Conservation (phyloP, 2,113 vertebrate genomes). For the Scatophagus argus region DNA sequence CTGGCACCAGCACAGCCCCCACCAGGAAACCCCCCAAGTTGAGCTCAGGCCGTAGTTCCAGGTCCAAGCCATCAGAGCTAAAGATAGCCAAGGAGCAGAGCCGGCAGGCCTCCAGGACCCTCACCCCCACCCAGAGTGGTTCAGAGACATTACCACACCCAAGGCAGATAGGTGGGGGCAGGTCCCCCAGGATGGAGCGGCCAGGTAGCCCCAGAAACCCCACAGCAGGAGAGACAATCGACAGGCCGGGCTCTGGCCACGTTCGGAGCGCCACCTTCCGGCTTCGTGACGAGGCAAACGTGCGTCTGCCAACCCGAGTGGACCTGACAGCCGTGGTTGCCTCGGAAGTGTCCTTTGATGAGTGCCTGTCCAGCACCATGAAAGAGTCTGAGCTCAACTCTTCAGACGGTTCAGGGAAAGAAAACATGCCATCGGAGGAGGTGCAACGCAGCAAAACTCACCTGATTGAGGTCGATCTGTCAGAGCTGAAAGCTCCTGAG, state of each 20-base stretch:
- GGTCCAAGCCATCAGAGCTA: conserved; percentile 88
- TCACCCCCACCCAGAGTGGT: conserved; percentile 82
- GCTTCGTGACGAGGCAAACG: conserved; percentile 88
- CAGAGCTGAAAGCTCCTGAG: conserved; percentile 86
- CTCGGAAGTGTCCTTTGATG: conserved; percentile 82
- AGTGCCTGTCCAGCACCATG: conserved; percentile 71
- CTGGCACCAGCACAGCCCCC: conserved; percentile 42
- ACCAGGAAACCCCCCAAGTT: conserved; percentile 88
- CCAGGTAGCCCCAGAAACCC: conserved; percentile 66
- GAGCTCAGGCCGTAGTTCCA: conserved; percentile 85
- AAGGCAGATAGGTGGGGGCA: conserved; percentile 81
- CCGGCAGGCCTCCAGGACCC: conserved; percentile 82
- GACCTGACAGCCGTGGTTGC: conserved; percentile 81
- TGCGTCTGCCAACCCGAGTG: conserved; percentile 84
- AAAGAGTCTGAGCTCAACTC: conserved; percentile 79
- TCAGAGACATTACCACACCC: conserved; percentile 58
- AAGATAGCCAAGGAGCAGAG: conserved; percentile 89
- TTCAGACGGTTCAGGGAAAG: conserved; percentile 80
- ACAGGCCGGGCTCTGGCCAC: conserved; percentile 78
- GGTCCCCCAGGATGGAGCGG: conserved; percentile 79
- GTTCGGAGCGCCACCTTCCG: conserved; percentile 80
- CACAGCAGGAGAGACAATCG: conserved; percentile 71
- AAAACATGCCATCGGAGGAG: conserved; percentile 82
- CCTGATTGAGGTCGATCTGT: conserved; percentile 95
- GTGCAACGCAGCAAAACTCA: conserved; percentile 84